Percentiles rank a stretch among this genome's conserved stretches.
Conservation (phyloP, 2,113 vertebrate species). For the Bubo blakistoni region DNA sequence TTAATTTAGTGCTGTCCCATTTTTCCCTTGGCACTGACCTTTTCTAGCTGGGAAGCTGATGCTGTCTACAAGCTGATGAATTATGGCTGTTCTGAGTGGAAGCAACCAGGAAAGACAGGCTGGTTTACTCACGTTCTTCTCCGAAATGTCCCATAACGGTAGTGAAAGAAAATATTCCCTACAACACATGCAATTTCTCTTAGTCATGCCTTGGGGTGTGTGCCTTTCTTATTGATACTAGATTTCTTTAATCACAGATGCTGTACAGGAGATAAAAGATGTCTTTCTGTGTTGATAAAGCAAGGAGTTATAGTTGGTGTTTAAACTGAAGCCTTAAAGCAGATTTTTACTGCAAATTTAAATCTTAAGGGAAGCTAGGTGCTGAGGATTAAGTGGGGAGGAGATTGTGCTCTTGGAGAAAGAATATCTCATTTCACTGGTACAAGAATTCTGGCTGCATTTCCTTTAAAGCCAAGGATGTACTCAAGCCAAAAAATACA, state of each 20-base stretch:
- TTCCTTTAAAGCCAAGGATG: not conserved
- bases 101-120: not conserved
- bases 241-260: not conserved
- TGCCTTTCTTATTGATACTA: not conserved
- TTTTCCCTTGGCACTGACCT: slow-evolving; percentile 39
- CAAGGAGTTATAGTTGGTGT: not conserved
- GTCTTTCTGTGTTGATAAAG: not conserved
- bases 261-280: not conserved
- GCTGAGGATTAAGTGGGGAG: not conserved
- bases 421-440: not conserved
- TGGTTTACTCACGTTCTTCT: not conserved
- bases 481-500: not conserved
- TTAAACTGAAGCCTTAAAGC: not conserved
- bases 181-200: not conserved
- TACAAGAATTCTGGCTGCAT: not conserved
- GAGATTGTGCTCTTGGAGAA: not conserved
- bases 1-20: not conserved
- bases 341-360: not conserved
- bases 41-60: slow-evolving; percentile 11
- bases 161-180: not conserved
- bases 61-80: not conserved
- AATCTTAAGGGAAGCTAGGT: not conserved
- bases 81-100: not conserved
- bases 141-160: not conserved
- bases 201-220: not conserved